A percentile compares a stretch with the other conserved stretches of the same genome.
phyloP scores from a whole-genome alignment of 2,888 invertebrate species.

The Gasteruption jaculator region DNA sequence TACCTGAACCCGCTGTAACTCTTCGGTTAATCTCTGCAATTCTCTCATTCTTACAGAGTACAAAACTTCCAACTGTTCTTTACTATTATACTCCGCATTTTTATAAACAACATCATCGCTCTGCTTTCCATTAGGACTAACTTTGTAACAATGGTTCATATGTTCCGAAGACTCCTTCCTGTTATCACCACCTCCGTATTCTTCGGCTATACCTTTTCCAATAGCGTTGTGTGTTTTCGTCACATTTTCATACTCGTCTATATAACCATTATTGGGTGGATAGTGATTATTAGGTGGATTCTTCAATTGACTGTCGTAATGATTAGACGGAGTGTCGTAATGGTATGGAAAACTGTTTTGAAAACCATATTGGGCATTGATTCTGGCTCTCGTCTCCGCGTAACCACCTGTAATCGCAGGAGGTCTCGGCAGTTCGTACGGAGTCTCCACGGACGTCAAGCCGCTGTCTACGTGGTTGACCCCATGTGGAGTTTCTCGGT shows the following conservation, averaged over 20 bases:
- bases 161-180: constrained; percentile 37
- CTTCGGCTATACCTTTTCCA: constrained; percentile 28
- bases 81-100: constrained; percentile 37
- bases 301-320: constrained; percentile 33
- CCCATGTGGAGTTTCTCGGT: constrained; percentile 27
- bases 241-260: constrained; percentile 35
- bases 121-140: constrained; percentile 37
- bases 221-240: too few species aligned
- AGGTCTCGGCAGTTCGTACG: constrained; percentile 35
- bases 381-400: constrained; percentile 25
- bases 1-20: constrained; percentile 33
- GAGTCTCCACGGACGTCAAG: constrained; percentile 26
- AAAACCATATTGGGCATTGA: constrained; percentile 29
- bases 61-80: constrained; percentile 50
- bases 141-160: constrained; percentile 39
- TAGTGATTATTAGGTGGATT: constrained; percentile 31
- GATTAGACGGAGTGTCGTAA: constrained; percentile 43
- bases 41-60: constrained; percentile 50
- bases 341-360: constrained; percentile 35
- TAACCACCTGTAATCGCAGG: constrained; percentile 28
- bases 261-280: constrained; percentile 39
- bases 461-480: constrained; percentile 26
- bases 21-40: constrained; percentile 37
- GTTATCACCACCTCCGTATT: constrained; percentile 35
- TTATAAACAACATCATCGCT: constrained; percentile 35